phyloP scores from a whole-genome alignment of 2,888 invertebrate species.

The Antheraea yamamai region DNA sequence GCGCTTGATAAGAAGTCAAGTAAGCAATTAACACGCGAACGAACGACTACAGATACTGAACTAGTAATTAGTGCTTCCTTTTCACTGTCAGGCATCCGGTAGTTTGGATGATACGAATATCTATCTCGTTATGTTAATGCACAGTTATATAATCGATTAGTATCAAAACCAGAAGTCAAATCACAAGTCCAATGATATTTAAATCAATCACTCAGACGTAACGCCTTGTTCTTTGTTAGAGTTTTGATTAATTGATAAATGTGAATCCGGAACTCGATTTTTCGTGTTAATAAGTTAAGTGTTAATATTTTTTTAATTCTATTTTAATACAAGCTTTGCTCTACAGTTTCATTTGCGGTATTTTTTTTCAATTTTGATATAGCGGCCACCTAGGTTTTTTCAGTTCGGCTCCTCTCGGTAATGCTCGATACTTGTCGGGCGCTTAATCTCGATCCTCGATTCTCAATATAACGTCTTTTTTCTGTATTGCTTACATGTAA shows the following conservation, averaged over 20 bases:
- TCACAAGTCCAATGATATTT: constrained; percentile 6
- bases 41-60: constrained; percentile 1
- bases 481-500: too few species aligned
- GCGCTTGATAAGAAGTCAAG: neutral
- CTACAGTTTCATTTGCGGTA: too few species aligned
- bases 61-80: constrained; percentile 21
- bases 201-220: neutral
- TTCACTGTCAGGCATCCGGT: constrained; percentile 16
- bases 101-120: neutral
- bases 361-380: too few species aligned
- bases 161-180: constrained; percentile 13
- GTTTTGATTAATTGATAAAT: neutral
- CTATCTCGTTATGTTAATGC: constrained; percentile 19
- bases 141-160: constrained; percentile 11
- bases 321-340: too few species aligned
- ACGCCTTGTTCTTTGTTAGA: neutral
- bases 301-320: too few species aligned
- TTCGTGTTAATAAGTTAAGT: neutral
- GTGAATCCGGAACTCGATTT: neutral
- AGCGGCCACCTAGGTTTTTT: too few species aligned
- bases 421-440: too few species aligned
- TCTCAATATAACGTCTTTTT: too few species aligned
- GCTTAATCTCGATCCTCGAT: too few species aligned
- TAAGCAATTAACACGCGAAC: constrained; percentile 2
- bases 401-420: too few species aligned